Conservation (phyloP, 2,888 invertebrate species). For the Philaethria dido region DNA sequence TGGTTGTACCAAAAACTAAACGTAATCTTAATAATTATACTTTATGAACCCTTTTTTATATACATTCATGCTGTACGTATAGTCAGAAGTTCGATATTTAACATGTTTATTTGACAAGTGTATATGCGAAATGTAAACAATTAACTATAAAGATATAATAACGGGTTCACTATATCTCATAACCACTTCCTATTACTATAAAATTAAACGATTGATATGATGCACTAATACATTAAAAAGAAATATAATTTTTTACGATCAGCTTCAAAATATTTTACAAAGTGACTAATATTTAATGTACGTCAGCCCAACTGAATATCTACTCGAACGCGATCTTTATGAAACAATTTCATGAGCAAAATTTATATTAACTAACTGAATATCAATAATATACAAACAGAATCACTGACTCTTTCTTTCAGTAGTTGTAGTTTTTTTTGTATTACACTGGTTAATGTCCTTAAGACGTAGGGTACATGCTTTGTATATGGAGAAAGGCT, state of each 20-base stretch:
- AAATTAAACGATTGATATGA: conserved; percentile 32
- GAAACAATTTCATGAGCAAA: conserved; percentile 1
- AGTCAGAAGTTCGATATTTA: neutral
- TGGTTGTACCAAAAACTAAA: neutral
- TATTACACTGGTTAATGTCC: no score
- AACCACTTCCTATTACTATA: conserved; percentile 40
- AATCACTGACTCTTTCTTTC: no score
- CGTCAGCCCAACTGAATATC: conserved; percentile 21
- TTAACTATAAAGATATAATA: conserved; percentile 38
- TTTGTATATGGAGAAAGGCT: no score
- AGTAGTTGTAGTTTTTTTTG: no score
- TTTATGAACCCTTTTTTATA: neutral
- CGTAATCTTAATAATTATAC: neutral
- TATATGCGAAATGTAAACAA: conserved; percentile 2
- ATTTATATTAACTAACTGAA: neutral
- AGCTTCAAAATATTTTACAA: conserved; percentile 35
- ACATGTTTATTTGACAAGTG: conserved; percentile 14
- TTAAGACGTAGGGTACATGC: no score
- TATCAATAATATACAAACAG: no score
- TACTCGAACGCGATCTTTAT: conserved; percentile 8
- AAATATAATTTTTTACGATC: conserved; percentile 38
- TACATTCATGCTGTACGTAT: neutral
- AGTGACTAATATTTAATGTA: conserved; percentile 33
- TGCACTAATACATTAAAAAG: conserved; percentile 33
- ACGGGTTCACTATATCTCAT: conserved; percentile 31